Percentiles rank a stretch among this genome's conserved stretches.
These are phyloP conservation scores for Dryoscopus gambensis DNA, from an alignment of 2,113 vertebrate species.

Conservation along the genomic window DNA sequence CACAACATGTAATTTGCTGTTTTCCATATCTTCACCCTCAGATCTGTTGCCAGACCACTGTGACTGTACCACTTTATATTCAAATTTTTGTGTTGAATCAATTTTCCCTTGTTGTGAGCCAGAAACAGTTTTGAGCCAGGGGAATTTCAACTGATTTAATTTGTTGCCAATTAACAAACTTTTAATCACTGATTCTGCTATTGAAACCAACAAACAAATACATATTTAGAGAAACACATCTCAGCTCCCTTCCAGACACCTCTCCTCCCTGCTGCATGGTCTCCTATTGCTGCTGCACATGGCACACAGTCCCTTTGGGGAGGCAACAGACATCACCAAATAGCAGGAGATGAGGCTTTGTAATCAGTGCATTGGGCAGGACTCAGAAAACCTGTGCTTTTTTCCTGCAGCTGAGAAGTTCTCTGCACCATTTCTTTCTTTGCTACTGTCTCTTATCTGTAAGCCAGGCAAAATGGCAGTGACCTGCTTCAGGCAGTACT, in stretches of 20 bases:
- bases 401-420: not conserved
- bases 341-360: not conserved
- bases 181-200: not conserved
- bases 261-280: not conserved
- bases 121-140: not conserved
- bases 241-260: not conserved
- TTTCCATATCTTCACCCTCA: constrained; percentile 26
- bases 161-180: constrained; percentile 1
- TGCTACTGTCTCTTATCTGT: not conserved
- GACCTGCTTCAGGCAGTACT: not conserved
- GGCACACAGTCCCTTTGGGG: not conserved
- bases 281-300: not conserved
- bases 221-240: not conserved
- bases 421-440: not conserved
- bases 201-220: not conserved
- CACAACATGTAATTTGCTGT: not conserved
- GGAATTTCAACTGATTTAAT: not conserved
- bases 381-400: not conserved
- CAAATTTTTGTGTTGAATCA: constrained; percentile 39
- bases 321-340: not conserved
- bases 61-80: constrained; percentile 18
- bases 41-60: constrained; percentile 43
- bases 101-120: not conserved
- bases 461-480: not conserved
- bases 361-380: not conserved